Conservation (phyloP, 2,113 vertebrate genomes). For the Cichladusa arquata region DNA sequence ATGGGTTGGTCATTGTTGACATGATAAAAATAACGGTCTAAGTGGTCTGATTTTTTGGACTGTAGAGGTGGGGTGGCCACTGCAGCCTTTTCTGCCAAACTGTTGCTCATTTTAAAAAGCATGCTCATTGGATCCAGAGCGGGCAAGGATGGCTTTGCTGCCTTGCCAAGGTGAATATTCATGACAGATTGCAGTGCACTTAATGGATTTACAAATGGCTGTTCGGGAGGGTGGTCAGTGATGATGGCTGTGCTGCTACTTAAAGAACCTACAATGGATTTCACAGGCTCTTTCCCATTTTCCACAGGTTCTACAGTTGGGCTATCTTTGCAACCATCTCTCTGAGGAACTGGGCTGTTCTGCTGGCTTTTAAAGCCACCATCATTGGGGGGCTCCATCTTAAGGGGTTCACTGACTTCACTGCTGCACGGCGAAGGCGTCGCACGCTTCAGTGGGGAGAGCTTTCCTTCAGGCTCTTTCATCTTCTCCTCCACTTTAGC, state of each 20-base stretch:
- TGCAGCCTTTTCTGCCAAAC: conserved; percentile 94
- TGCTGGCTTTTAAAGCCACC: conserved; percentile 84
- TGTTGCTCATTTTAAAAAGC: conserved; percentile 99
- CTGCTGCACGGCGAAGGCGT: conserved; percentile 91
- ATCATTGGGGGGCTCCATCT: conserved; percentile 81
- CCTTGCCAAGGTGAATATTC: conserved; percentile 98
- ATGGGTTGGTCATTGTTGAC: conserved; percentile 96
- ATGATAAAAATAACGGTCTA: conserved; percentile 97
- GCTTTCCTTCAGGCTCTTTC: conserved; percentile 84
- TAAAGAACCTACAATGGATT: conserved; percentile 77
- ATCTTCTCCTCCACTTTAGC: conserved; percentile 94
- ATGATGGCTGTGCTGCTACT: conserved; percentile 95
- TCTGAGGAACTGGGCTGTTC: conserved; percentile 75
- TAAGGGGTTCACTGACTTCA: conserved; percentile 83
- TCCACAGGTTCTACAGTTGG: conserved; percentile 80
- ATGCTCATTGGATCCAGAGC: conserved; percentile 98
- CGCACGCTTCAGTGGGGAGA: conserved; percentile 83
- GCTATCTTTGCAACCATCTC: conserved; percentile 81
- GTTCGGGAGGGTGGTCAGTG: conserved; percentile 95
- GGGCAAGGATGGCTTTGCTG: conserved; percentile 93
- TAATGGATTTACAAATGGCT: conserved; percentile 96
- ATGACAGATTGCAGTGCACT: conserved; percentile 98
- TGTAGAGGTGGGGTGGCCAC: conserved; percentile 90
- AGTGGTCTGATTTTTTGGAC: conserved; percentile 91
- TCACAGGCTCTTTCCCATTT: conserved; percentile 85